phyloP scores from a whole-genome alignment of 2,888 invertebrate genomes.

The Muschampia plurimacula region DNA sequence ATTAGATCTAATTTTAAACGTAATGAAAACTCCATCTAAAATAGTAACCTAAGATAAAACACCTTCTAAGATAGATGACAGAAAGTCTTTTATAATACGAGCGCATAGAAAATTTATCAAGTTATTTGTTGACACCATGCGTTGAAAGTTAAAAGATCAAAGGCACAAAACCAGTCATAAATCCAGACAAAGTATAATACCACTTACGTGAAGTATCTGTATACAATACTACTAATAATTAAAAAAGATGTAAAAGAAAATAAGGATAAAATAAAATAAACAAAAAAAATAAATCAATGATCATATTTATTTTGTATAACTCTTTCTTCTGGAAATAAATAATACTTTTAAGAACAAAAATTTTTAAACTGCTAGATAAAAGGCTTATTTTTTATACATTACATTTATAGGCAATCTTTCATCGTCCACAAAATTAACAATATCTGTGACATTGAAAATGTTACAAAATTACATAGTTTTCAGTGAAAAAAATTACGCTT shows the following conservation, averaged over 20 bases:
- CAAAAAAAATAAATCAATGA: slow-evolving; percentile 61
- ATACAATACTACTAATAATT: slow-evolving; percentile 27
- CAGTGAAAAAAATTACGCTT: neutral
- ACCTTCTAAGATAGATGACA: neutral
- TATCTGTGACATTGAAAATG: neutral
- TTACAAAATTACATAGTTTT: slow-evolving; percentile 14
- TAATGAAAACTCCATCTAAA: neutral
- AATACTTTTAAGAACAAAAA: slow-evolving; percentile 69
- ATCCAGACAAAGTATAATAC: slow-evolving; percentile 32
- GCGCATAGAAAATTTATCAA: slow-evolving; percentile 1
- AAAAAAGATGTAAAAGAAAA: neutral
- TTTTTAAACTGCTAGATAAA: slow-evolving; percentile 60
- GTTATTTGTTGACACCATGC: neutral
- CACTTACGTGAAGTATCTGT: slow-evolving; percentile 38
- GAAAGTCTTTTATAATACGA: neutral
- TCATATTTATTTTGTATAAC: slow-evolving; percentile 71
- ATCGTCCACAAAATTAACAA: neutral
- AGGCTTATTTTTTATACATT: slow-evolving; percentile 61
- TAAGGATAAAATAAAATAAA: slow-evolving; percentile 50
- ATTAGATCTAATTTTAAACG: no score
- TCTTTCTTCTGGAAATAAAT: slow-evolving; percentile 69
- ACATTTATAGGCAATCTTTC: slow-evolving; percentile 33
- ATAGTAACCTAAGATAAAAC: neutral
- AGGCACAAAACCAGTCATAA: slow-evolving; percentile 41
- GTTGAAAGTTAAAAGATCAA: slow-evolving; percentile 4